Conservation (phyloP, 2,113 vertebrate species). For the Rhinogobius similis region DNA sequence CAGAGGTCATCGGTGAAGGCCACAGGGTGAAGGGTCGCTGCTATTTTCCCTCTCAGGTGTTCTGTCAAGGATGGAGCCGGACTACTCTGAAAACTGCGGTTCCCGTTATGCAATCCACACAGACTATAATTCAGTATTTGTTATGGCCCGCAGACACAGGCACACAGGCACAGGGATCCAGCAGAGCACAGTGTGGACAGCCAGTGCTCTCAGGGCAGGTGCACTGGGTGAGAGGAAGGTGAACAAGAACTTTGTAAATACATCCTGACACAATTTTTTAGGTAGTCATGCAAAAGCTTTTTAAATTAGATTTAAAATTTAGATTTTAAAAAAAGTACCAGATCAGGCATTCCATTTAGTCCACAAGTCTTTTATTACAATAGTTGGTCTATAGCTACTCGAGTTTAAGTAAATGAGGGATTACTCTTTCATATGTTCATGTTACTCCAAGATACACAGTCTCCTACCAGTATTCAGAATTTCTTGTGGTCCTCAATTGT, state of each 20-base stretch:
- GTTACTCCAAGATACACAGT: no score
- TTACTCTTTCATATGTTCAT: no score
- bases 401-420: no score
- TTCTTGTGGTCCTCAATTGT: no score
- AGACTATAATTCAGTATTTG: conserved; percentile 28
- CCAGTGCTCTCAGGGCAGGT: conserved; percentile 8
- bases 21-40: conserved; percentile 36
- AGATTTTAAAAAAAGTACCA: neutral
- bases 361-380: neutral
- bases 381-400: neutral
- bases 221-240: neutral
- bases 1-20: neutral
- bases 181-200: conserved; percentile 27
- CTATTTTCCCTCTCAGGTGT: conserved; percentile 20
- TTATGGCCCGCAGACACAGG: conserved; percentile 31
- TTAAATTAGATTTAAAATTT: neutral
- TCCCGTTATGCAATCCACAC: conserved; percentile 27
- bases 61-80: conserved; percentile 22
- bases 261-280: neutral
- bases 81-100: conserved; percentile 21
- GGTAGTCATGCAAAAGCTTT: neutral
- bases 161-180: conserved; percentile 32
- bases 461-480: no score
- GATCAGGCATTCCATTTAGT: neutral
- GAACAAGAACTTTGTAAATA: conserved; percentile 2